These are phyloP conservation scores for Leptinotarsa defecta DNA, from an alignment of 1,140 invertebrate genomes.

Conservation along the genomic window DNA sequence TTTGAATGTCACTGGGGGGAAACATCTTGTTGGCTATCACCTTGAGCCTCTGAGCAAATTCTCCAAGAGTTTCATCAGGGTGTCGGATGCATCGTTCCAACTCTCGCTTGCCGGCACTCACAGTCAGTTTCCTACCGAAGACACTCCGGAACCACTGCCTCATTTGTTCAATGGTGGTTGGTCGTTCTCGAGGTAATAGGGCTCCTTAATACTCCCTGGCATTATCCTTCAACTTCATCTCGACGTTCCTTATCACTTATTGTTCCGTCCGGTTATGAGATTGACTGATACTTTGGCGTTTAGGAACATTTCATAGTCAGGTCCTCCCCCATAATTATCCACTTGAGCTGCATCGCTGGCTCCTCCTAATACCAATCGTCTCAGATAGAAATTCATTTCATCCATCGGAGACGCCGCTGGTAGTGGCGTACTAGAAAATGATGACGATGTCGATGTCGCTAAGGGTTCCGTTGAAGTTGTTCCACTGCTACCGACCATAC, in stretches of 20 bases:
- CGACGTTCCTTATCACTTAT: background rate
- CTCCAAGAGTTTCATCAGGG: no score
- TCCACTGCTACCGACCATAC: no score
- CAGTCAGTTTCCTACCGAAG: no score
- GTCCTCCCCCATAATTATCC: background rate
- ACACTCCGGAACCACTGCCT: background rate
- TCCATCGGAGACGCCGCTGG: background rate
- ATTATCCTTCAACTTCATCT: background rate
- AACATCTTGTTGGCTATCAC: no score
- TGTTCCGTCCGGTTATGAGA: background rate
- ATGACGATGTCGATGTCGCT: background rate
- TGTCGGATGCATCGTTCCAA: no score
- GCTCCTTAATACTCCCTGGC: background rate
- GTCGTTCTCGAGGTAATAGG: background rate
- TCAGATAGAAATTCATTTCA: slow-evolving; percentile 12
- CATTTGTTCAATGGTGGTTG: background rate
- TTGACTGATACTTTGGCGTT: background rate
- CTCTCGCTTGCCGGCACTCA: no score
- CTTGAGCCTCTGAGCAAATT: no score
- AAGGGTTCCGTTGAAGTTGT: no score
- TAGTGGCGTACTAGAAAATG: background rate
- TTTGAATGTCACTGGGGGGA: no score
- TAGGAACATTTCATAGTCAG: slow-evolving; percentile 18
- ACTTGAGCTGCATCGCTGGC: background rate
- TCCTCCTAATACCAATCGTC: slow-evolving; percentile 5